These are phyloP conservation scores for Tor tambroides DNA, from an alignment of 2,113 vertebrate species.

Conservation along the genomic window DNA sequence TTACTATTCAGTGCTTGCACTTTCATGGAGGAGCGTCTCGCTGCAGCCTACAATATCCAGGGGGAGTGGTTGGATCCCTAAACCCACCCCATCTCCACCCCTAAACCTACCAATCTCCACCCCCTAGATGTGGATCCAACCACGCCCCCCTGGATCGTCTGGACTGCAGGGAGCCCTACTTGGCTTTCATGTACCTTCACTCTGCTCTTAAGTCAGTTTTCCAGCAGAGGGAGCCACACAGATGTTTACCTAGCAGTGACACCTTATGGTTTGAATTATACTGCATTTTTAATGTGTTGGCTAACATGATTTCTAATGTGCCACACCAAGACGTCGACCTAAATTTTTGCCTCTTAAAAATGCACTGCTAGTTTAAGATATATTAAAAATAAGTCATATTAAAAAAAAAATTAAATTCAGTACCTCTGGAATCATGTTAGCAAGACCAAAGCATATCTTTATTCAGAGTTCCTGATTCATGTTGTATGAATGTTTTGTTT, in stretches of 20 bases:
- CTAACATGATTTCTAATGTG: conserved; percentile 1
- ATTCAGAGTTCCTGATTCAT: neutral
- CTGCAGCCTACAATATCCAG: too few species aligned
- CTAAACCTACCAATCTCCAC: too few species aligned
- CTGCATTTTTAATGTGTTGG: conserved; percentile 7
- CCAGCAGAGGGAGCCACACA: conserved; percentile 55
- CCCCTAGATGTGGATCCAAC: too few species aligned
- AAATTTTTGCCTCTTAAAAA: neutral
- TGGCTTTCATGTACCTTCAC: neutral
- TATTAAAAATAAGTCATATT: too few species aligned
- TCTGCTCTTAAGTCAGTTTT: neutral
- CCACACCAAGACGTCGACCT: neutral
- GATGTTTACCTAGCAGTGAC: neutral
- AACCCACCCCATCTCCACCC: too few species aligned
- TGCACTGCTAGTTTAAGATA: neutral
- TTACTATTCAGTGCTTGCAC: neutral
- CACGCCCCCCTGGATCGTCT: too few species aligned
- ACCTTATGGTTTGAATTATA: conserved; percentile 39
- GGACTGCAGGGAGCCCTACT: too few species aligned
- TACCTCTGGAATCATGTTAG: neutral
- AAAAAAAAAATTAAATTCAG: neutral
- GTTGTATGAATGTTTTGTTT: neutral
- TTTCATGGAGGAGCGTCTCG: too few species aligned
- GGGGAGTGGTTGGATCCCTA: too few species aligned
- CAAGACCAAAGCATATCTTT: neutral